Percentiles rank a stretch among this genome's conserved stretches.
phyloP scores from a whole-genome alignment of 1,140 invertebrate genomes.

The Bactericera cockerelli region DNA sequence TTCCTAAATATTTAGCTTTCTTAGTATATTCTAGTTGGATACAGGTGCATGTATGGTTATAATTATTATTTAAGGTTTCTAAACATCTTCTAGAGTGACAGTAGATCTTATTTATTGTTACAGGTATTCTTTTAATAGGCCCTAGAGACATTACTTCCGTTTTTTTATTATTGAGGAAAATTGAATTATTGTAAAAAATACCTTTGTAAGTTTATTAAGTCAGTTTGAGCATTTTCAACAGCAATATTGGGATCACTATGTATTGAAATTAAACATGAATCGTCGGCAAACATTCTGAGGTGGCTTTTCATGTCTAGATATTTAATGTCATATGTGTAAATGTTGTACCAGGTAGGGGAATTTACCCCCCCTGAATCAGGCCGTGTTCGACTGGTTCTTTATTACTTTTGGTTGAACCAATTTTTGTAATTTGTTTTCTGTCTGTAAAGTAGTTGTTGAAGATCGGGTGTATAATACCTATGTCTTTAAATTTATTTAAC shows the following conservation, averaged over 20 bases:
- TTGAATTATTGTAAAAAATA: not conserved
- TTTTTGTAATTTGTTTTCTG: not conserved
- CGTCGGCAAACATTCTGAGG: not conserved
- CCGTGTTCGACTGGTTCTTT: not conserved
- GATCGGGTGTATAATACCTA: not conserved
- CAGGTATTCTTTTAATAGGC: no score
- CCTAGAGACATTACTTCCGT: not conserved
- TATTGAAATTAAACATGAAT: not conserved
- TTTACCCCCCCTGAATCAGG: not conserved
- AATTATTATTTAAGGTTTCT: no score
- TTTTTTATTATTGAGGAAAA: not conserved
- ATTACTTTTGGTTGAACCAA: not conserved
- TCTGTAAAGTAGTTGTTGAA: not conserved
- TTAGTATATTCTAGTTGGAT: no score
- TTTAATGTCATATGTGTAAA: constrained; percentile 2
- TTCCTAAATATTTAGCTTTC: no score
- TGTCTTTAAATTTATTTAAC: not conserved
- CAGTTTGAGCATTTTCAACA: not conserved
- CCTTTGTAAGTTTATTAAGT: not conserved
- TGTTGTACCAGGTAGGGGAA: not conserved
- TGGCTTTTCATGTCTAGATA: not conserved
- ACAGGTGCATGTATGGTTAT: no score
- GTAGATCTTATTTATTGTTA: no score
- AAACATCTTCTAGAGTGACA: no score
- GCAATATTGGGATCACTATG: not conserved